phyloP scores from a whole-genome alignment of 1,140 invertebrate species.

The Eriocheir sinensis region DNA sequence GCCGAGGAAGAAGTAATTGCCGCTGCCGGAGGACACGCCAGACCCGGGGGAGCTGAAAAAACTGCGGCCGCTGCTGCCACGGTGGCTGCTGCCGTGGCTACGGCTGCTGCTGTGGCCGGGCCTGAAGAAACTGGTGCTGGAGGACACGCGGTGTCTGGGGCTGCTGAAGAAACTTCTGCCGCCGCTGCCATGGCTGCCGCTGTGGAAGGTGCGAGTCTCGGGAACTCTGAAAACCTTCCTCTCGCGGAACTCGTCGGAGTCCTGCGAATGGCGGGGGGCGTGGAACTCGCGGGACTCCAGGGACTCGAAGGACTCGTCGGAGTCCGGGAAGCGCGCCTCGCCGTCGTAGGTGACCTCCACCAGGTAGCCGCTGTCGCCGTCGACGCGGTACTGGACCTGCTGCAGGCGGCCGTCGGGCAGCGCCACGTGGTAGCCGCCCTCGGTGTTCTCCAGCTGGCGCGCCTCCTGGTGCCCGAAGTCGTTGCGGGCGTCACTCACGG shows the following conservation, averaged over 20 bases:
- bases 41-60: no score
- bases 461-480: slow-evolving; percentile 47
- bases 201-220: neutral
- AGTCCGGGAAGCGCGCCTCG: neutral
- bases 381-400: neutral
- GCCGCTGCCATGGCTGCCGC: no score
- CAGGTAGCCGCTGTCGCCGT: slow-evolving; percentile 32
- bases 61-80: no score
- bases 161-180: neutral
- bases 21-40: no score
- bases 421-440: slow-evolving; percentile 9
- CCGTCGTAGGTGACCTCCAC: slow-evolving; percentile 2
- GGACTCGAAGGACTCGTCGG: neutral
- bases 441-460: slow-evolving; percentile 37
- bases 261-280: neutral
- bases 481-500: neutral
- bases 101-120: neutral
- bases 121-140: neutral
- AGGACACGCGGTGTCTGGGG: neutral
- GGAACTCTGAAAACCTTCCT: neutral
- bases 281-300: neutral
- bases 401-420: slow-evolving; percentile 46
- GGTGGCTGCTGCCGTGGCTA: no score
- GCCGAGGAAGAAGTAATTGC: no score
- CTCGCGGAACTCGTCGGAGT: neutral